Evolutionary conservation across 2,113 vertebrate genomes (phyloP), one percentile per base, ranked within the genome.

Genomic region (Ancistrus triradiatus): DNA sequence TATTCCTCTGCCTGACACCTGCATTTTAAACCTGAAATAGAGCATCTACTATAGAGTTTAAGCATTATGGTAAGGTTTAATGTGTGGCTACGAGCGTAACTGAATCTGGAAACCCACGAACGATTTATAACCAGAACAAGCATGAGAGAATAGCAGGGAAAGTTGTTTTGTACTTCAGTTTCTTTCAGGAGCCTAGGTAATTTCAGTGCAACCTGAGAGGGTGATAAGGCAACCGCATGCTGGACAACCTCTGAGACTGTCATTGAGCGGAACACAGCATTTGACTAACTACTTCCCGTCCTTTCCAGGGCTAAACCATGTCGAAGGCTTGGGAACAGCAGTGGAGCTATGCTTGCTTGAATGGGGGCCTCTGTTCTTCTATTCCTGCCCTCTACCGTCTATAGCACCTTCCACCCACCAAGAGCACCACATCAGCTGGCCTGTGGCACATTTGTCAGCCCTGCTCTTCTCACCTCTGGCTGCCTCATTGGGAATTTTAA

Each of bases 261-360:
- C 65, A 74, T 59, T 56, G 27, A 24, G 27, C 24, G 53, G 60
- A 72, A 60, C 59, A 24, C 47, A 37, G 47, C 64, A 47, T 65
- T 69, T 78, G 73, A 79, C 61, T 52, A 79, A 77, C 70, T 33
- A 63, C 65, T 68, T 76, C 64, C 58, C 47, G 35, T 61, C 40
- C 56, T 61, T 65, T 61, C 51, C 67, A 73, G 35, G 62, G 25
- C 52, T 52, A 21, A 66, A 55, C 65, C 35, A 17, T 47, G 21
- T 27, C 40, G 17, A 28, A 43, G 59, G 44, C 6, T 50, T n/a
- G 49, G 24, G 38, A 35, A 56, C 27, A 22, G 25, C 1, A 10
- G 40, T 57, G 24, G 25, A 33, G 51, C 47, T 37, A 59, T 25
- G 25, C 49, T 22, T 49, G 40, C 40, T 40, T 79, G 69, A 81